phyloP scores from a whole-genome alignment of 2,888 invertebrate species.

The Polyommatus icarus region DNA sequence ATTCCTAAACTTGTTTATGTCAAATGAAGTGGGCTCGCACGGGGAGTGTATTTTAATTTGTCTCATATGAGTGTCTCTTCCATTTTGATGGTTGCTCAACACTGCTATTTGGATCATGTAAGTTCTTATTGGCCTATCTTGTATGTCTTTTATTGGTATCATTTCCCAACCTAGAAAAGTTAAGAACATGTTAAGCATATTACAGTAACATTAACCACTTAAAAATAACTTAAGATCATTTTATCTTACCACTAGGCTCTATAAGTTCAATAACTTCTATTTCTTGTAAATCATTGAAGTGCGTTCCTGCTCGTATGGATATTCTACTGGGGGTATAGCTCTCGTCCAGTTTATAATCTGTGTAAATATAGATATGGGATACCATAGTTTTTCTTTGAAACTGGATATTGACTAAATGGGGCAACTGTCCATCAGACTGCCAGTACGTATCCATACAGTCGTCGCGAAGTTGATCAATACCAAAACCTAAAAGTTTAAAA shows the following conservation, averaged over 20 bases:
- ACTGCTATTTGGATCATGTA: conserved; percentile 98
- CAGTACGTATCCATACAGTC: conserved; percentile 98
- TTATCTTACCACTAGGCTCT: conserved; percentile 88
- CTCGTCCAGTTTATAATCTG: conserved; percentile 98
- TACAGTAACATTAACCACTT: neutral
- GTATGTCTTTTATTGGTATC: conserved; percentile 93
- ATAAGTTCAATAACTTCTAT: conserved; percentile 95
- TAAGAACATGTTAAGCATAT: neutral
- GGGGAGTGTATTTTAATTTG: conserved; percentile 98
- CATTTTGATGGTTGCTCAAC: conserved; percentile 99
- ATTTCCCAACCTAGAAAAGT: conserved; percentile 92
- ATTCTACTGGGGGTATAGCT: conserved; percentile 98
- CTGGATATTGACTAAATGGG: conserved; percentile 98
- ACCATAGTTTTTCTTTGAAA: conserved; percentile 97
- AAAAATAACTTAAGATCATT: neutral
- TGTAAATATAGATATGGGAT: conserved; percentile 96
- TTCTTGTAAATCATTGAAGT: conserved; percentile 98
- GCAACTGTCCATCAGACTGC: conserved; percentile 99
- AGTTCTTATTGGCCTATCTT: conserved; percentile 93
- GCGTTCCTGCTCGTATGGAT: conserved; percentile 95
- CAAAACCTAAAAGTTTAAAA: conserved; percentile 86
- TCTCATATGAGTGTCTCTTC: conserved; percentile 98
- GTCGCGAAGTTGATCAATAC: conserved; percentile 97
- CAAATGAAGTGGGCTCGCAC: conserved; percentile 82
- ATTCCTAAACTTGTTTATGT: conserved; percentile 86